Conservation (phyloP, 2,113 vertebrate genomes). For the Tilapia sparmanii region DNA sequence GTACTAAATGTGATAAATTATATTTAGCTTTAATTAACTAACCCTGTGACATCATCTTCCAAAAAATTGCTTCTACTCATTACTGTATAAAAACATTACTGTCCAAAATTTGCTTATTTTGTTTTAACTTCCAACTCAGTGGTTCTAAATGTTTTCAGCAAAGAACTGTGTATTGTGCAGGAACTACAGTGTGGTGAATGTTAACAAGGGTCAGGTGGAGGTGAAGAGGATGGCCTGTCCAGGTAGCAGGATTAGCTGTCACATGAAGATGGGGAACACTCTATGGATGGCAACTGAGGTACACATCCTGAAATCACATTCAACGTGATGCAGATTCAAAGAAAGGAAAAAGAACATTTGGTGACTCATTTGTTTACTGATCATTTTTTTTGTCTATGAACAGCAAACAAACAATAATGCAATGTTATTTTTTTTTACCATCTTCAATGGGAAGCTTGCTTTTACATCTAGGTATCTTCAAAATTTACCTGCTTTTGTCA, state of each 20-base stretch:
- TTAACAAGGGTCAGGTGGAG: conserved; percentile 85
- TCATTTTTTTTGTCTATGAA: neutral
- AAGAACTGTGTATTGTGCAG: conserved; percentile 46
- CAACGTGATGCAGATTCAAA: neutral
- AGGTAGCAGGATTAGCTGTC: conserved; percentile 84
- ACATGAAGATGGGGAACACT: conserved; percentile 83
- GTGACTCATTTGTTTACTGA: neutral
- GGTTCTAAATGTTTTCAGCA: neutral
- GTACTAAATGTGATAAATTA: neutral
- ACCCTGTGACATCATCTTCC: neutral
- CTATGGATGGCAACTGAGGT: conserved; percentile 96
- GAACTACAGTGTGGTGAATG: conserved; percentile 92
- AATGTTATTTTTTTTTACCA: neutral
- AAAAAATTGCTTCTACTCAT: neutral
- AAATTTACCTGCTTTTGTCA: neutral
- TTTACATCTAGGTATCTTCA: neutral
- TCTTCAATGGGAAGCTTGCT: neutral
- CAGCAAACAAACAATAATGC: neutral
- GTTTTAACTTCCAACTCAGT: neutral
- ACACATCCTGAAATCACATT: neutral
- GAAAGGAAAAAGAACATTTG: neutral
- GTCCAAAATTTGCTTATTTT: neutral
- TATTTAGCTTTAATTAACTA: neutral
- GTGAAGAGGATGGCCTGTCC: conserved; percentile 86
- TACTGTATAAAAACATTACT: neutral